Evolutionary conservation across 2,888 invertebrate genomes (phyloP).

Genomic region (Dicyrtoma fusca): DNA sequence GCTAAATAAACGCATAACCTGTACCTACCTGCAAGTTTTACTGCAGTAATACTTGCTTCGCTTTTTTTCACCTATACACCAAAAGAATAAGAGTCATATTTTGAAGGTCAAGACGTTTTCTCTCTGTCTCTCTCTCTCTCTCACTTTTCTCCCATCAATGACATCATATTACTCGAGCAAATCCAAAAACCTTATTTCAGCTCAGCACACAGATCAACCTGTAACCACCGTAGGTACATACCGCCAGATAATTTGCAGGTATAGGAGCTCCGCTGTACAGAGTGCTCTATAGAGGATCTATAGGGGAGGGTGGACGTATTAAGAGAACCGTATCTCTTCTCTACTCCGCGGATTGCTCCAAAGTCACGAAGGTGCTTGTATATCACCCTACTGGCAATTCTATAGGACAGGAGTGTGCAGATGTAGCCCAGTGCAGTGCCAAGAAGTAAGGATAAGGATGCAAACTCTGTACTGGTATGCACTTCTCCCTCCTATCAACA

Average conservation of each 20-base stretch:
- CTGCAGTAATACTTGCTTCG: constrained; percentile 29
- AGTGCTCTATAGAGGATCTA: no score
- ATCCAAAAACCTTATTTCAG: constrained; percentile 11
- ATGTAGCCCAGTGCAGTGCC: no score
- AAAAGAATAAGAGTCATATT: constrained; percentile 38
- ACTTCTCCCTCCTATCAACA: no score
- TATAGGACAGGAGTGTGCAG: no score
- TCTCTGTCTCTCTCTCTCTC: constrained; percentile 35
- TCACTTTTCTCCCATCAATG: constrained; percentile 39
- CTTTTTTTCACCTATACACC: constrained; percentile 23
- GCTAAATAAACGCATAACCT: constrained; percentile 18
- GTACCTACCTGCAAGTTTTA: constrained; percentile 34
- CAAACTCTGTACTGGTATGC: no score
- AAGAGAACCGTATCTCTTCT: no score
- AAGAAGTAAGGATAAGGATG: no score
- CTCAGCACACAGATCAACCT: constrained; percentile 2
- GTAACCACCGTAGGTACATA: background rate
- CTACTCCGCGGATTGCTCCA: background rate
- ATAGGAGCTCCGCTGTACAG: no score
- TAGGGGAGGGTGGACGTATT: no score
- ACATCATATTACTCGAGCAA: constrained; percentile 38
- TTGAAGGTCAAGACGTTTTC: constrained; percentile 45
- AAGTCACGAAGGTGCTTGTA: background rate
- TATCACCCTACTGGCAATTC: background rate
- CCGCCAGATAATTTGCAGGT: no score